A percentile compares a stretch with the other conserved stretches of the same genome.
Evolutionary conservation across 1,140 invertebrate genomes (phyloP).

Genomic region (Cephus cinctus): DNA sequence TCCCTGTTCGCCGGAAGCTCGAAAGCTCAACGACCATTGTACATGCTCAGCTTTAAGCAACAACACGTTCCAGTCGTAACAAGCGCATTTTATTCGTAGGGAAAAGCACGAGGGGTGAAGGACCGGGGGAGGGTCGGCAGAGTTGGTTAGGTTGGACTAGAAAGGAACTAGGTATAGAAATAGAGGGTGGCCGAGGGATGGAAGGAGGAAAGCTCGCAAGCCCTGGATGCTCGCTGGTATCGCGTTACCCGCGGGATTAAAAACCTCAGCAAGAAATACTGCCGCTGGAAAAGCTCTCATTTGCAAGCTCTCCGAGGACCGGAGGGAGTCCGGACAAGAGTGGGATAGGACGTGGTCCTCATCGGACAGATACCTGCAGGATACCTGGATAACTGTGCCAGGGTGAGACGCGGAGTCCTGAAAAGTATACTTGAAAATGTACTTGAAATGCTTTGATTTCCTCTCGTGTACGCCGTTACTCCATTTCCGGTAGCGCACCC

Average conservation of each 20-base stretch:
- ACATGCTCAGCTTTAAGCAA: conserved; percentile 22
- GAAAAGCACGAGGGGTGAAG: background rate
- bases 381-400: no score
- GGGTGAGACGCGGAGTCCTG: no score
- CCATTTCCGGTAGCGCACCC: no score
- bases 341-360: background rate
- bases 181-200: background rate
- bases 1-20: background rate
- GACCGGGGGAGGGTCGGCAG: background rate
- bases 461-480: no score
- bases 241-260: conserved; percentile 42
- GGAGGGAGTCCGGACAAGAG: no score
- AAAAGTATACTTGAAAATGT: no score
- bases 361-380: background rate
- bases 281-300: conserved; percentile 39
- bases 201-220: background rate
- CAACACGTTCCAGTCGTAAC: conserved; percentile 25
- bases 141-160: background rate
- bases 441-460: no score
- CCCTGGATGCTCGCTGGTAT: conserved; percentile 27
- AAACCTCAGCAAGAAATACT: conserved; percentile 44
- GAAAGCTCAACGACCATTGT: conserved; percentile 15
- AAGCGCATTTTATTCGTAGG: conserved; percentile 14
- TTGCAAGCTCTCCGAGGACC: no score
- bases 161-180: no score